Conservation (phyloP, 2,797 vertebrate species). For the Gymnopithys bicolor region DNA sequence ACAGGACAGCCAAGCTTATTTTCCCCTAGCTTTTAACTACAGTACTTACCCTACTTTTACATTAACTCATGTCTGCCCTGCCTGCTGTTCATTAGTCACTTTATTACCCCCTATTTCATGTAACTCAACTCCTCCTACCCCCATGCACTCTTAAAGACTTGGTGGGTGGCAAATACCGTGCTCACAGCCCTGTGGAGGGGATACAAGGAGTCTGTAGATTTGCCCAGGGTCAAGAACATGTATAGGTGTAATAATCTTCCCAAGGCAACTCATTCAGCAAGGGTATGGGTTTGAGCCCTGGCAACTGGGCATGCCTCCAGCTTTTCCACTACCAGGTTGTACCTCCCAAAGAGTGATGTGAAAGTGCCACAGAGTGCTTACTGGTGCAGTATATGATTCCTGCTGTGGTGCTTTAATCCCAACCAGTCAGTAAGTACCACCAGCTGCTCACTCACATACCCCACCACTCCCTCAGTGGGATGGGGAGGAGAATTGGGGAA, state of each 20-base stretch:
- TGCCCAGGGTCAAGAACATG: accelerated
- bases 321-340: neutral
- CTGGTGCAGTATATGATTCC: neutral
- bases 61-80: neutral
- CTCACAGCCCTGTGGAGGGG: accelerated
- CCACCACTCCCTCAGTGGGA: neutral
- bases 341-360: neutral
- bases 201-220: accelerated
- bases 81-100: neutral
- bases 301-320: accelerated
- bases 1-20: neutral
- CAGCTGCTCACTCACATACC: neutral
- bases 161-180: neutral
- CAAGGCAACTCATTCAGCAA: neutral
- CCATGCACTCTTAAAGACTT: neutral
- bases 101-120: neutral
- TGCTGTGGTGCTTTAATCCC: neutral
- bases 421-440: neutral
- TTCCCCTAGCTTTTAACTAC: neutral
- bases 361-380: neutral
- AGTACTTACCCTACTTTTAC: neutral
- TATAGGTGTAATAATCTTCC: neutral
- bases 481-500: neutral
- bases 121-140: neutral
- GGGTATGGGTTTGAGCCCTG: neutral